Percentiles rank a stretch among this genome's conserved stretches.
Evolutionary conservation across 2,888 invertebrate genomes (phyloP).

Genomic region (Pachymerium ferrugineum): DNA sequence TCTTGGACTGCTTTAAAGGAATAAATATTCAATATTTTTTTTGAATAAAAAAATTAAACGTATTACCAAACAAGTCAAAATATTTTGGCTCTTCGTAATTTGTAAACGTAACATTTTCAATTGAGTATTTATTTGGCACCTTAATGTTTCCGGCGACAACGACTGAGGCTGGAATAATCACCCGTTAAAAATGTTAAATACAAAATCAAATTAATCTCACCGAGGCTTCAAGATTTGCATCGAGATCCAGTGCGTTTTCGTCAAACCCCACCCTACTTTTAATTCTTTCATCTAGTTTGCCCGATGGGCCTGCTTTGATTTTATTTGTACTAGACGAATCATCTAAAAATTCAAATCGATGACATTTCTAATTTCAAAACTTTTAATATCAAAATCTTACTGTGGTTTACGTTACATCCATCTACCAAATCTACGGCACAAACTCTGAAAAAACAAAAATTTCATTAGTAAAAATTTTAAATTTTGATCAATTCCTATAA

Average conservation of each 20-base stretch:
- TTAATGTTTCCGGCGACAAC: not conserved
- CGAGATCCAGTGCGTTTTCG: not conserved
- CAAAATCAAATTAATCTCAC: not conserved
- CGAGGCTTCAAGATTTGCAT: not conserved
- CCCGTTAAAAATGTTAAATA: not conserved
- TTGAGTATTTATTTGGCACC: not conserved
- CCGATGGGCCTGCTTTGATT: not conserved
- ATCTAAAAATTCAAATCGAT: not conserved
- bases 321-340: not conserved
- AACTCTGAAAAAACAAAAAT: not conserved
- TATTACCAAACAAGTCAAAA: not conserved
- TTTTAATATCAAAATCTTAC: not conserved
- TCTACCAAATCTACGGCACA: not conserved
- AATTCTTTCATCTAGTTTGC: not conserved
- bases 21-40: not conserved
- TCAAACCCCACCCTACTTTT: not conserved
- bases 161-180: not conserved
- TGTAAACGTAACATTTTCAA: not conserved
- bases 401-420: not conserved
- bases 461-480: not conserved
- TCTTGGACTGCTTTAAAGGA: not conserved
- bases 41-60: not conserved
- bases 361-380: too few relatives aligned
- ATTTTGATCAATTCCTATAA: too few relatives aligned
- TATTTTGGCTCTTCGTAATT: constrained; percentile 7